Base-by-base conservation (phyloP, 1,140 invertebrate species). In the Papilio machaon region DNA sequence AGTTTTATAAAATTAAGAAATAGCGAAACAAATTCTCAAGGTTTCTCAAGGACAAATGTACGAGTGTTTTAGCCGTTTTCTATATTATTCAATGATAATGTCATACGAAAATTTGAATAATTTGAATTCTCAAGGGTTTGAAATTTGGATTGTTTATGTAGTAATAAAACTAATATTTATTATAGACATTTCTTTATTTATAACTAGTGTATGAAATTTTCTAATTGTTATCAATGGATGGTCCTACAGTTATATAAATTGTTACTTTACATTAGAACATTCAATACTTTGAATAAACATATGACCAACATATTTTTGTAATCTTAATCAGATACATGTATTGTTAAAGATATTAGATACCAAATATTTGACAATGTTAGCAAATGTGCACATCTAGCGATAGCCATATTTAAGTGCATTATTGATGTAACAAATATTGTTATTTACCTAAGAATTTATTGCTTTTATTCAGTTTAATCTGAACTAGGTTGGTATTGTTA, bases 121-220 rank as follows among this genome's bases (percentile, higher is more conserved):
- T 30, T 30, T 30, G 2, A 30, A 30, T 30, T 54, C 7, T 19
- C 15, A 19, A 6, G n/a, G n/a, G 58, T 60, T 60, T 60, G 58
- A 19, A 49, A 49, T 13, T 11, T 23, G 6, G 4, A 8, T 19
- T 9, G 58, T 30, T 30, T 30, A 30, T 30, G 23, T 30, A 30
- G 23, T 23, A 60, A 60, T 60, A 60, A 60, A 60, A 60, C 58
- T 60, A 60, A 60, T 19, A 60, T 60, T 60, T 23, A 60, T 23
- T 19, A 60, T 19, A 60, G 10, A 60, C 17, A 60, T 60, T 60
- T 60, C n/a, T 60, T 60, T 60, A 60, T 60, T 60, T 60, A 5
- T 13, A 54, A 54, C n/a, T 19, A 60, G 58, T 54, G 52, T n/a
- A 54, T 54, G 2, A 60, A 6, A 9, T 60, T 19, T 19, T 1